Evolutionary conservation across 2,113 vertebrate species (phyloP), one percentile per base, ranked within the genome.

Genomic region (Nannobrachium achirus): DNA sequence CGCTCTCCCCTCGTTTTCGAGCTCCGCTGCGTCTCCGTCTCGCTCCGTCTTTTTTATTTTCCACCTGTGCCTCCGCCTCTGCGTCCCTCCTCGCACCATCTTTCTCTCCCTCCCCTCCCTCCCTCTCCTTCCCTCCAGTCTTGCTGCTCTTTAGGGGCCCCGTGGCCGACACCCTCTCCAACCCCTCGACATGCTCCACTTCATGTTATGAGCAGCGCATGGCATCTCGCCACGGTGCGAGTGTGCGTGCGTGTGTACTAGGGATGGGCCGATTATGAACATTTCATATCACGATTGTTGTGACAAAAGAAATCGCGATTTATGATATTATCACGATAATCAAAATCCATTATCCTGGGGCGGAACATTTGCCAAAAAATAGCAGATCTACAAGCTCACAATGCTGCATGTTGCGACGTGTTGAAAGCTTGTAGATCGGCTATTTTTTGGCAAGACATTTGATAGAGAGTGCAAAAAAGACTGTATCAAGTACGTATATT

Each of bases 121-220:
- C n/a, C n/a, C n/a, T n/a, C n/a, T 60, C 49, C 63, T 60, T 53
- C 69, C 82, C 66, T 73, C 46, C 20, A 8, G 62, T 78, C 69
- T 63, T 33, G 66, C 69, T 57, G 41, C 66, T 80, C 74, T 80
- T 74, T 73, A 39, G 25, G 50, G 89, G 77, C 84, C 88, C 77
- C 46, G 62, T 57, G 83, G 81, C 82, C 78, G 83, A 92, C 89
- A 88, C 79, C 76, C 79, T 84, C 81, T 73, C 67, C 63, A 56
- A 73, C 79, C 81, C 86, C 85, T 78, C 78, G 89, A 89, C 89
- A 90, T 89, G 90, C 91, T 89, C 87, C 86, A 79, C 90, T 91
- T 88, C 80, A 77, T 84, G 88, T 89, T 89, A 87, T 60, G 80
- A 88, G 81, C 71, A 52, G 86, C 89, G 85, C 84, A 77, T 76